Base-by-base conservation (phyloP, 2,888 invertebrate genomes). In the Mythimna albipuncta region DNA sequence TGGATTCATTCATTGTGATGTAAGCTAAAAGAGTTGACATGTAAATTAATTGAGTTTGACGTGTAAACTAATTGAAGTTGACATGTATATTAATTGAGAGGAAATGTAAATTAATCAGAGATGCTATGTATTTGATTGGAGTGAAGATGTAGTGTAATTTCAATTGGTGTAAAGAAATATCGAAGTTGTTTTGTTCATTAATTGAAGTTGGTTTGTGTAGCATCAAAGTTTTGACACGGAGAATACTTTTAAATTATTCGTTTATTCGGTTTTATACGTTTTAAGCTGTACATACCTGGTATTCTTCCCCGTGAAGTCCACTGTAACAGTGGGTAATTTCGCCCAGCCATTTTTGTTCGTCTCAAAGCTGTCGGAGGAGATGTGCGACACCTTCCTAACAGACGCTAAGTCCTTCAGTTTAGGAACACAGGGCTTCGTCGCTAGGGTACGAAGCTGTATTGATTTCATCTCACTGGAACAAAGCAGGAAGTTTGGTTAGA, bases 281-380 rank as follows among this genome's bases (percentile, higher is more conserved):
- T 44, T 44, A 5, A 54, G 11, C 4, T 26, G 71, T 52, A 38
- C 26, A 26, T 63, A 77, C 82, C 77, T 67, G 11, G 81, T 57
- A 64, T 84, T 89, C 77, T 78, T 91, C 6, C 87, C 85, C 1
- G 86, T 81, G 2, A 93, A 61, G 76, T 94, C 91, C 0, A 94
- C 88, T 2, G 92, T 92, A 19, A 94, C 82, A 0, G 91, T 89
- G 0, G 93, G 91, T 0, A 81, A 32, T 9, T 79, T 69, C 0
- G 75, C 69, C 95, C 95, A 95, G 0, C 95, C 96, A 87, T 93
- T 94, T 83, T 94, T 96, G 72, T 96, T 96, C 62, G 90, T 87
- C n/a, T 95, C 94, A 82, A 96, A 96, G 2, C 93, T 93, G 38
- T 92, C 90, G 0, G 91, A 86, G 0, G 96, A 96, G 69, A 96